Conservation (phyloP, 2,797 vertebrate species). For the Potorous gilbertii region DNA sequence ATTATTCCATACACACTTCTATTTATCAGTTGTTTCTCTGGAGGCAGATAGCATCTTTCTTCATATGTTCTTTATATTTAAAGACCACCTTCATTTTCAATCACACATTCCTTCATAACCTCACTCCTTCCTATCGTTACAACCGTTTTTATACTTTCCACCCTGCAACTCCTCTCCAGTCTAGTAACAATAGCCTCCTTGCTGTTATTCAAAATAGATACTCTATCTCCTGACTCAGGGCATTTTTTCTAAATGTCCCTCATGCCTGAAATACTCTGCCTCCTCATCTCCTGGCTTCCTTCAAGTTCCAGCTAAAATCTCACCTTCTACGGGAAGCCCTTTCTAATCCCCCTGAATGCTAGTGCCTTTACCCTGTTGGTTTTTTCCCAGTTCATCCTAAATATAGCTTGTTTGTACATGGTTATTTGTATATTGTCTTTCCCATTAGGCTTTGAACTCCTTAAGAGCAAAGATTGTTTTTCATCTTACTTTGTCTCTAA, state of each 20-base stretch:
- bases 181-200: neutral
- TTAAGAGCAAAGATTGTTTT: neutral
- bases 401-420: neutral
- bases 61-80: neutral
- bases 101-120: neutral
- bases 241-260: neutral
- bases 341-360: neutral
- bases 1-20: neutral
- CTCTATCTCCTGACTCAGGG: neutral
- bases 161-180: neutral
- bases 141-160: neutral
- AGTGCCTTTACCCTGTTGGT: neutral
- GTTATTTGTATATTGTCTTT: neutral
- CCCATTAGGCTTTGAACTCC: neutral
- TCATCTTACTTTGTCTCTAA: neutral
- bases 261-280: neutral
- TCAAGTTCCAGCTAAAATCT: neutral
- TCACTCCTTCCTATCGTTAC: neutral
- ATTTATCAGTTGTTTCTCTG: neutral
- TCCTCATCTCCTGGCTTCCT: neutral
- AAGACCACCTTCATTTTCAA: neutral
- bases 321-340: neutral
- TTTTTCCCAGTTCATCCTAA: neutral
- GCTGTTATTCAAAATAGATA: neutral
- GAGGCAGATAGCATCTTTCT: neutral